Conservation (phyloP, 2,113 vertebrate genomes). For the Calonectris borealis region DNA sequence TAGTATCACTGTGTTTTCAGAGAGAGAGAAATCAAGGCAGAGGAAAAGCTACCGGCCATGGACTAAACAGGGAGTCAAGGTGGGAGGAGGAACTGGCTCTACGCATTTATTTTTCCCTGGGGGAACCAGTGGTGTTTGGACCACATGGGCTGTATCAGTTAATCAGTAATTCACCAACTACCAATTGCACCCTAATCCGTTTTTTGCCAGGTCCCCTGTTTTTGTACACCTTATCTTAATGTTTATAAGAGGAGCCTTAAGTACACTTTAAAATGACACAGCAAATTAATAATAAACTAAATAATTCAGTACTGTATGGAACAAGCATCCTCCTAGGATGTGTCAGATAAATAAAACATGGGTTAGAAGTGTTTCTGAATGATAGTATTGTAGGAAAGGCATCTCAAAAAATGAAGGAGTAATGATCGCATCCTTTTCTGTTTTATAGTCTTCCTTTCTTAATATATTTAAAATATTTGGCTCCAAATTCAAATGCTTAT, state of each 20-base stretch:
- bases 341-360: conserved; percentile 47
- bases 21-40: background rate
- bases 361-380: conserved; percentile 35
- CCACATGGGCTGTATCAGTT: background rate
- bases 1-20: background rate
- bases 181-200: background rate
- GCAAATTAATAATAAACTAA: conserved; percentile 42
- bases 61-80: background rate
- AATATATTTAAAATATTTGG: background rate
- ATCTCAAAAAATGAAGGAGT: background rate
- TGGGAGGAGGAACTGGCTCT: background rate
- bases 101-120: background rate
- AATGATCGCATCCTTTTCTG: background rate
- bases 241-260: background rate
- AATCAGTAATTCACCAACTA: background rate
- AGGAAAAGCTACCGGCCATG: background rate
- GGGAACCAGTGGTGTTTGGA: background rate
- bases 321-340: background rate
- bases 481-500: background rate
- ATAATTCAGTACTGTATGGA: conserved; percentile 25
- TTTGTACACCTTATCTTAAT: background rate
- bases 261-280: conserved; percentile 10
- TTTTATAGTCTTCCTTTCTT: background rate
- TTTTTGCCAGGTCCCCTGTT: background rate
- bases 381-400: conserved; percentile 17